phyloP scores from a whole-genome alignment of 2,888 invertebrate genomes.

The Papilio gigon region DNA sequence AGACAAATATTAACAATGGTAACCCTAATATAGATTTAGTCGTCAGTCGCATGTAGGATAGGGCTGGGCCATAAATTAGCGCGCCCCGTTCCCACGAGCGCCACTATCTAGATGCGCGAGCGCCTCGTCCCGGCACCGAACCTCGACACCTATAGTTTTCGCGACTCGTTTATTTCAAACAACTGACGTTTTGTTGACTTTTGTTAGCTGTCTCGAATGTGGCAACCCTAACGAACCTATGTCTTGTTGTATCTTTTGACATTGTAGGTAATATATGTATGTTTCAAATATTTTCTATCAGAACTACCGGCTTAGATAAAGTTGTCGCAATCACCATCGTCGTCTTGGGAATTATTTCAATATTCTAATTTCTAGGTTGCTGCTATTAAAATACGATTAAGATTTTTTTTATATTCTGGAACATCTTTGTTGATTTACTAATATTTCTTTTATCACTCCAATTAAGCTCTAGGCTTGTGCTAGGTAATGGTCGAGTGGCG shows the following conservation, averaged over 20 bases:
- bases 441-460: no score
- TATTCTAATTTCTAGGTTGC: no score
- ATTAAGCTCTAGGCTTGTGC: no score
- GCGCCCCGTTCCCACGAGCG: conserved; percentile 72
- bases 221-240: conserved; percentile 44
- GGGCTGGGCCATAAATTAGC: conserved; percentile 77
- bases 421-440: no score
- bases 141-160: conserved; percentile 76
- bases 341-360: no score
- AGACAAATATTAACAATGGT: conserved; percentile 10
- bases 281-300: no score
- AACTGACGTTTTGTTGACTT: conserved; percentile 72
- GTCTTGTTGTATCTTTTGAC: conserved; percentile 14
- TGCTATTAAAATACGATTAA: no score
- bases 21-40: conserved; percentile 66
- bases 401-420: no score
- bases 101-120: conserved; percentile 76
- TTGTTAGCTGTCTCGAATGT: conserved; percentile 70
- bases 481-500: no score
- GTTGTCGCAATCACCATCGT: no score
- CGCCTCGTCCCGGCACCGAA: conserved; percentile 60
- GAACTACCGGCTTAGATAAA: no score
- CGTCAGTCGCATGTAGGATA: conserved; percentile 78
- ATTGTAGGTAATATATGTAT: no score
- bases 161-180: conserved; percentile 70